Conservation (phyloP, 2,888 invertebrate species). For the Drosophila suboccidentalis region DNA sequence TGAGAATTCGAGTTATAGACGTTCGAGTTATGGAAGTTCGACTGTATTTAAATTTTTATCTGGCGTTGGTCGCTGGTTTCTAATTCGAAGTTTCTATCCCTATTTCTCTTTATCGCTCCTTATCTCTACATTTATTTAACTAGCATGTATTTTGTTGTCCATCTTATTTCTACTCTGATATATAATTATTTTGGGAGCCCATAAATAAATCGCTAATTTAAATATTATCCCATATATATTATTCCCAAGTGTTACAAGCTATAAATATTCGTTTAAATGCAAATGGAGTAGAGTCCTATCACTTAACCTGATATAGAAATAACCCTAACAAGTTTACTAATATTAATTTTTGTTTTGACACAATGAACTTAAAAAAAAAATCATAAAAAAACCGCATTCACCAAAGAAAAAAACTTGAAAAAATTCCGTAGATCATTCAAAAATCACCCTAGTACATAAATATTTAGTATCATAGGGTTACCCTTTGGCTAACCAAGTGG, state of each 20-base stretch:
- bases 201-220: background rate
- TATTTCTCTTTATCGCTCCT: no score
- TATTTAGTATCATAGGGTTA: slow-evolving; percentile 6
- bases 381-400: background rate
- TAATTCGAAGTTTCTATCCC: slow-evolving; percentile 18
- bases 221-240: background rate
- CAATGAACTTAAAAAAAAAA: slow-evolving; percentile 31
- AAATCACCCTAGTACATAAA: slow-evolving; percentile 11
- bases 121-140: no score
- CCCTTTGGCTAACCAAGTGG: slow-evolving; percentile 63
- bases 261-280: slow-evolving; percentile 32
- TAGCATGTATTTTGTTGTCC: no score
- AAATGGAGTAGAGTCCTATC: slow-evolving; percentile 2
- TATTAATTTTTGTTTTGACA: slow-evolving; percentile 78
- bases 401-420: slow-evolving; percentile 41
- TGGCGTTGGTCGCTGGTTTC: no score
- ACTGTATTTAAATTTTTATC: no score
- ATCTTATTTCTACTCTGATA: background rate
- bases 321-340: slow-evolving; percentile 17
- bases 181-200: background rate
- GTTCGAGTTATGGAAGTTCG: no score
- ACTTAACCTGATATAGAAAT: slow-evolving; percentile 11
- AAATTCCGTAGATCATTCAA: slow-evolving; percentile 32
- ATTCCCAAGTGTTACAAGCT: slow-evolving; percentile 17
- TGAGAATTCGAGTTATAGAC: no score